Percentiles rank a stretch among this genome's conserved stretches.
These are phyloP conservation scores for Trissolcus basalis DNA, from an alignment of 1,140 invertebrate species.

Conservation along the genomic window DNA sequence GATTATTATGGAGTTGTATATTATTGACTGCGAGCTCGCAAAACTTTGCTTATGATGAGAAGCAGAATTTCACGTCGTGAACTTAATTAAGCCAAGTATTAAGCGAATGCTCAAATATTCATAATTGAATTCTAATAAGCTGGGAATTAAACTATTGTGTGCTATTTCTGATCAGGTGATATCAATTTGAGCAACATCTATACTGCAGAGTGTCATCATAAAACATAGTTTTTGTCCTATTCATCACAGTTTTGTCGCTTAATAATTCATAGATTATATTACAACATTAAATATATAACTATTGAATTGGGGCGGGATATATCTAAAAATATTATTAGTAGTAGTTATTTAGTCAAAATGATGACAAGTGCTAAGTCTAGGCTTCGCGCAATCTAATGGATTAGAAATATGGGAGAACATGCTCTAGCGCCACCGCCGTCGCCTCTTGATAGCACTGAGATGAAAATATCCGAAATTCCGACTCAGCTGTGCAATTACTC, in stretches of 20 bases:
- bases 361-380: too few relatives aligned
- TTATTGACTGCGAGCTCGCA: neutral
- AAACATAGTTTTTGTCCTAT: too few relatives aligned
- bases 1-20: neutral
- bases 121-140: constrained; percentile 11
- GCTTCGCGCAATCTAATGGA: too few relatives aligned
- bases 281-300: too few relatives aligned
- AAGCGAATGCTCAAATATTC: constrained; percentile 10
- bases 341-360: too few relatives aligned
- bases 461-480: constrained; percentile 76
- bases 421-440: too few relatives aligned
- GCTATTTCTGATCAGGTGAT: constrained; percentile 24
- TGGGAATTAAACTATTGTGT: constrained; percentile 36
- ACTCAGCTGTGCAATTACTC: constrained; percentile 76
- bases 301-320: too few relatives aligned
- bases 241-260: too few relatives aligned
- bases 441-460: constrained; percentile 40
- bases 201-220: too few relatives aligned
- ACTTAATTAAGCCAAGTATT: constrained; percentile 17
- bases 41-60: constrained; percentile 25
- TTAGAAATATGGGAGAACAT: too few relatives aligned
- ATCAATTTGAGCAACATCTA: constrained; percentile 39
- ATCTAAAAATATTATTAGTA: too few relatives aligned
- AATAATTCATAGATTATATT: too few relatives aligned
- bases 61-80: constrained; percentile 10